A percentile compares a stretch with the other conserved stretches of the same genome.
Evolutionary conservation across 2,888 invertebrate species (phyloP).

Genomic region (Lysandra coridon): DNA sequence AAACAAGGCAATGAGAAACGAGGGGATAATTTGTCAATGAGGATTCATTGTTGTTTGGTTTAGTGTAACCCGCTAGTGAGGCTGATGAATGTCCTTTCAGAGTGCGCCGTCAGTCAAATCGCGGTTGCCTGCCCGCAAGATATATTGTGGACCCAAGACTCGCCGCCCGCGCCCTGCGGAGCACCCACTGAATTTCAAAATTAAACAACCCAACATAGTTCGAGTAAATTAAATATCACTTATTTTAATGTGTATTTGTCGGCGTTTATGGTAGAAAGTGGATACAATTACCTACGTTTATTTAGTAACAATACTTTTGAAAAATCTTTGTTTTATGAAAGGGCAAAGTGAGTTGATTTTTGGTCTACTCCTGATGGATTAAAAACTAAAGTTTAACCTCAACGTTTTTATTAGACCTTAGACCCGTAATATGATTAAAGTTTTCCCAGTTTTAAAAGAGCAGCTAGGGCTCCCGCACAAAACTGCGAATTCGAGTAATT

Average conservation of each 20-base stretch:
- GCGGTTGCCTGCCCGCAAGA: conserved; percentile 79
- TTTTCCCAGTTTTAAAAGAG: too few species aligned
- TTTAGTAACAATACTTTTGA: too few species aligned
- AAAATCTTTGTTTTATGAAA: too few species aligned
- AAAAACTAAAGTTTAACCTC: too few species aligned
- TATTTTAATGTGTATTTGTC: not conserved
- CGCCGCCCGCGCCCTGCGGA: conserved; percentile 58
- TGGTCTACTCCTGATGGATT: too few species aligned
- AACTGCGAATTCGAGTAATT: too few species aligned
- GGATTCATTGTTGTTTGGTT: conserved; percentile 80
- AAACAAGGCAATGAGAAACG: conserved; percentile 66
- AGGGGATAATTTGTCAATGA: conserved; percentile 78
- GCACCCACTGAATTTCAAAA: conserved; percentile 68
- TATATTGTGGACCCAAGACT: conserved; percentile 76
- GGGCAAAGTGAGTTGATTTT: too few species aligned
- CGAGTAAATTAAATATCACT: not conserved
- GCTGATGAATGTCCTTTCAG: conserved; percentile 80
- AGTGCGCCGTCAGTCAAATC: conserved; percentile 78
- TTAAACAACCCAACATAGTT: conserved; percentile 51
- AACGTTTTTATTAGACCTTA: too few species aligned
- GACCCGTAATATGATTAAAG: too few species aligned
- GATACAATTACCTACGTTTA: too few species aligned
- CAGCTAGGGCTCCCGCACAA: too few species aligned
- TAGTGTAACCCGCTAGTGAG: conserved; percentile 78
- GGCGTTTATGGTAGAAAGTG: too few species aligned